phyloP scores from a whole-genome alignment of 2,113 vertebrate genomes.

The Marmota monax region DNA sequence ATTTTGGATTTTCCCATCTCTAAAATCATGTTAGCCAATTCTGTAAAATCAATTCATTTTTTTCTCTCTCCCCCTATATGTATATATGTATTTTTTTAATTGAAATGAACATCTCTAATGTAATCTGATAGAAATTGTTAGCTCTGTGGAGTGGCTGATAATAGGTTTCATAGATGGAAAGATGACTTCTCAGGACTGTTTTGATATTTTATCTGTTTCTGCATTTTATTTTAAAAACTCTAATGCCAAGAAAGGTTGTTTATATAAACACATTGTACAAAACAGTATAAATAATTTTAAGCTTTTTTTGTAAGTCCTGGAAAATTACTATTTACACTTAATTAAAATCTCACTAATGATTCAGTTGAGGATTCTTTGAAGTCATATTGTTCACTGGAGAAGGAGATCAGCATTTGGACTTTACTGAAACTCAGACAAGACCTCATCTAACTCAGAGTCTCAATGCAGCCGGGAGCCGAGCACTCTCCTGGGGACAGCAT shows the following conservation, averaged over 20 bases:
- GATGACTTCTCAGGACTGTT: not conserved
- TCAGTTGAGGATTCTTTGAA: not conserved
- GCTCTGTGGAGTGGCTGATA: not conserved
- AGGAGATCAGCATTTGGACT: not conserved
- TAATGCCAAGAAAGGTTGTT: not conserved
- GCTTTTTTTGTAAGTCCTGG: not conserved
- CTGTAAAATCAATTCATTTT: not conserved
- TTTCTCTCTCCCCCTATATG: too few species aligned
- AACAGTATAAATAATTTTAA: not conserved
- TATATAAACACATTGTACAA: not conserved
- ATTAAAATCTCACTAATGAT: slow-evolving; percentile 31
- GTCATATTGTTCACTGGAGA: not conserved
- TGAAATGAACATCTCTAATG: not conserved
- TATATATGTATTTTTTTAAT: not conserved
- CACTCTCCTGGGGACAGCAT: not conserved
- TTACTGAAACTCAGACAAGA: not conserved
- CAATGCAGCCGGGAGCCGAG: not conserved
- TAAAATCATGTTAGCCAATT: not conserved
- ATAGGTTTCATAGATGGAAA: not conserved
- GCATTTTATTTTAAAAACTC: slow-evolving; percentile 25
- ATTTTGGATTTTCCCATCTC: not conserved
- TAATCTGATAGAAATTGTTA: not conserved
- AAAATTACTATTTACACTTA: slow-evolving; percentile 1
- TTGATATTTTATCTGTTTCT: not conserved
- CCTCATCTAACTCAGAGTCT: not conserved